A percentile compares a stretch with the other conserved stretches of the same genome.
Evolutionary conservation across 2,113 vertebrate species (phyloP).

Genomic region (Burhinus bistriatus): DNA sequence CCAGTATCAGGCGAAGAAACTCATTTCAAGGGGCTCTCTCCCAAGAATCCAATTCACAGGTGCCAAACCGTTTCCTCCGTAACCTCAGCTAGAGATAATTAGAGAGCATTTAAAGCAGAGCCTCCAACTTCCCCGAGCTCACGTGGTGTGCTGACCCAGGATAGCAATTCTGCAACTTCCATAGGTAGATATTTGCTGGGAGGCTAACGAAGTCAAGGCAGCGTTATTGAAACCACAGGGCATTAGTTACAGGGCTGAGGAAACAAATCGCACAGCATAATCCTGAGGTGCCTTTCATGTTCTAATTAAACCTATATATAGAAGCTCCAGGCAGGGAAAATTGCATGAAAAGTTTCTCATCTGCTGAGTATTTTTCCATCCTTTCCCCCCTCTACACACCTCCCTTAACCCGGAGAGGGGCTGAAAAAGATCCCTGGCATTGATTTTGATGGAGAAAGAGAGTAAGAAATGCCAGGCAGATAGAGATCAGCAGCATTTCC

Average conservation of each 20-base stretch:
- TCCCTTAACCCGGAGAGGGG: not conserved
- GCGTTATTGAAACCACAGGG: not conserved
- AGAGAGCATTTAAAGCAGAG: not conserved
- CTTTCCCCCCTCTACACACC: not conserved
- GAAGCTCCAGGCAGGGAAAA: slow-evolving; percentile 39
- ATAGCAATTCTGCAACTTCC: not conserved
- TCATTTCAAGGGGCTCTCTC: not conserved
- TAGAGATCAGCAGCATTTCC: not conserved
- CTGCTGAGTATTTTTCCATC: slow-evolving; percentile 61
- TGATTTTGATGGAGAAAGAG: not conserved
- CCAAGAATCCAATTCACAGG: slow-evolving; percentile 20
- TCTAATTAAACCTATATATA: slow-evolving; percentile 71
- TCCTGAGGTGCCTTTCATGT: slow-evolving; percentile 48
- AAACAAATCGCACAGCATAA: slow-evolving; percentile 60
- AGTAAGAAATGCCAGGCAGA: slow-evolving; percentile 4
- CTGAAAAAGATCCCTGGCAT: not conserved
- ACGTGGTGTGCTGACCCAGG: not conserved
- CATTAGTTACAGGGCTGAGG: slow-evolving; percentile 32
- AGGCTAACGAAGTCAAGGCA: not conserved
- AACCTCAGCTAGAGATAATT: not conserved
- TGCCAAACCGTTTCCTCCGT: not conserved
- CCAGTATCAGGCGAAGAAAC: not conserved
- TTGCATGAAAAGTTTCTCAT: slow-evolving; percentile 20
- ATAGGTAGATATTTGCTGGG: not conserved
- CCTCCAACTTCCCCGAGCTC: not conserved